These are phyloP conservation scores for Labeo catla DNA, from an alignment of 2,113 vertebrate genomes.

Conservation along the genomic window DNA sequence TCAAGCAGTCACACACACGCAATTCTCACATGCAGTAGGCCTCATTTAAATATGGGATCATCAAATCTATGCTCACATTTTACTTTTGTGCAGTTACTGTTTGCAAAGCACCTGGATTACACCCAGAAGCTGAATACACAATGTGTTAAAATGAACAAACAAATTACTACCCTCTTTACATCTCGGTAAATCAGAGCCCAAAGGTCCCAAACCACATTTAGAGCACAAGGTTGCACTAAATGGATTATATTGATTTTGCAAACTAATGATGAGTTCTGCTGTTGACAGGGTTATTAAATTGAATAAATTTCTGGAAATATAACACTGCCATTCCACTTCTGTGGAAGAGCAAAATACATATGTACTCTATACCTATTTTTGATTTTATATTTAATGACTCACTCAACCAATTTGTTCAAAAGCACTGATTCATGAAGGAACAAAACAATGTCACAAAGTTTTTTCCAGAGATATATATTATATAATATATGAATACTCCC, in stretches of 20 bases:
- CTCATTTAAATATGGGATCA: not conserved
- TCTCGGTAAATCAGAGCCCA: not conserved
- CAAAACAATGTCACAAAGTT: not conserved
- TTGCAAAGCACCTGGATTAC: not conserved
- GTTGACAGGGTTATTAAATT: not conserved
- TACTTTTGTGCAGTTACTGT: not conserved
- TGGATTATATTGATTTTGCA: not conserved
- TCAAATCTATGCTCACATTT: not conserved
- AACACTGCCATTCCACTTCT: not conserved
- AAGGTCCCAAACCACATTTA: not conserved
- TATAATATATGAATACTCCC: not conserved
- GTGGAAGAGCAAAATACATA: not conserved
- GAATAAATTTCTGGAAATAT: not conserved
- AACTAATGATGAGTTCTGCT: not conserved
- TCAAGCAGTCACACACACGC: not conserved
- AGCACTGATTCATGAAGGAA: constrained; percentile 11
- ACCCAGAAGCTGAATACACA: not conserved
- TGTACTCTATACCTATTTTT: too few relatives aligned
- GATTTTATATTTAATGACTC: not conserved
- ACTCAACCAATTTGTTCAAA: constrained; percentile 32
- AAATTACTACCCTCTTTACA: not conserved
- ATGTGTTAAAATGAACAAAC: not conserved
- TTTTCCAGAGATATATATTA: not conserved
- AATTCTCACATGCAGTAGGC: not conserved
- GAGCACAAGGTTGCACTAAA: not conserved